Evolutionary conservation across 2,888 invertebrate genomes (phyloP).

Genomic region (Microctonus brassicae): DNA sequence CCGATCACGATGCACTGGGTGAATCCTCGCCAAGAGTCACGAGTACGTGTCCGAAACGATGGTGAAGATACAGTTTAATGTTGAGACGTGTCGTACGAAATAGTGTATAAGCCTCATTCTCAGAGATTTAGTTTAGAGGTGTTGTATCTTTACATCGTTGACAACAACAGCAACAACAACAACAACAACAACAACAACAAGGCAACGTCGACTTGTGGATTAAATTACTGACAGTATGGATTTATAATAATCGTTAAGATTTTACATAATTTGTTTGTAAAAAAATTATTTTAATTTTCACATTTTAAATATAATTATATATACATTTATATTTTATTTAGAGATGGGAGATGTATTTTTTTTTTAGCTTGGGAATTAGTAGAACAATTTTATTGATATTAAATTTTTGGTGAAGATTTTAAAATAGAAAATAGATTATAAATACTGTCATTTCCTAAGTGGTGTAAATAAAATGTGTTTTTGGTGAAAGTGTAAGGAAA

Average conservation of each 20-base stretch:
- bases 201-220: background rate
- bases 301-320: no score
- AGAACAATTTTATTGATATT: no score
- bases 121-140: slow-evolving; percentile 45
- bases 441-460: no score
- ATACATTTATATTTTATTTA: no score
- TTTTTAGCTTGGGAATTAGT: no score
- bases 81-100: slow-evolving; percentile 34
- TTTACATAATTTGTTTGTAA: no score
- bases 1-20: slow-evolving; percentile 46
- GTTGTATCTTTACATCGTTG: background rate
- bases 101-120: slow-evolving; percentile 44
- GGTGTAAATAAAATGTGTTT: background rate
- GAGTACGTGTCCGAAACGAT: slow-evolving; percentile 55
- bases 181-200: background rate
- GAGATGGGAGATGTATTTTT: no score
- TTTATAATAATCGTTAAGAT: no score
- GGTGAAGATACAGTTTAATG: slow-evolving; percentile 40
- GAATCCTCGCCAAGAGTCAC: slow-evolving; percentile 52
- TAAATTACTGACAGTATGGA: background rate
- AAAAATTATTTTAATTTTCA: no score
- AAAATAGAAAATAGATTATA: no score
- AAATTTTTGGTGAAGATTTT: no score
- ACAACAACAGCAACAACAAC: background rate
- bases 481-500: background rate